These are phyloP conservation scores for Serilophus lunatus DNA, from an alignment of 2,113 vertebrate species.

Conservation along the genomic window DNA sequence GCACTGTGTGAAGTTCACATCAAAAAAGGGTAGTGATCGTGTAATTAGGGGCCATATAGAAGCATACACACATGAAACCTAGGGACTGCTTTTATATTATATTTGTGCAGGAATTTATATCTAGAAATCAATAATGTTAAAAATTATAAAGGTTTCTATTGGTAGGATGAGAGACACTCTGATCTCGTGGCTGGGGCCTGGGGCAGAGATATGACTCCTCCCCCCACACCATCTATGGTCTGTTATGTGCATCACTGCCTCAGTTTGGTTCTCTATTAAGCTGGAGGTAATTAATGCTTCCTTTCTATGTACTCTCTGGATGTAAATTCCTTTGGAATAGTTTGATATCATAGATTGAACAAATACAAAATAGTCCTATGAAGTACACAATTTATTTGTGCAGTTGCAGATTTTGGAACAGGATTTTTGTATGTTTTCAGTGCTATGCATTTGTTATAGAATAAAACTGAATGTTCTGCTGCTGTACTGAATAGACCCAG, in stretches of 20 bases:
- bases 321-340: neutral
- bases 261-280: neutral
- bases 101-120: neutral
- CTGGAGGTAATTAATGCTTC: neutral
- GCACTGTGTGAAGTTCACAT: neutral
- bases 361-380: neutral
- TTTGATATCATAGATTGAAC: neutral
- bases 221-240: rapidly evolving
- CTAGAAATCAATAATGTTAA: neutral
- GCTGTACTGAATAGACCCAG: neutral
- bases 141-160: neutral
- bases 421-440: neutral
- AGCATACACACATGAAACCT: neutral
- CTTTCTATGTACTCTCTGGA: neutral
- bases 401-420: neutral
- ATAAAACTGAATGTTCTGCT: neutral
- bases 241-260: neutral
- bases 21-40: rapidly evolving
- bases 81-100: neutral
- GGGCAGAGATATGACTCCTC: neutral
- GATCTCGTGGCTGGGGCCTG: neutral
- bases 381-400: neutral
- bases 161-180: neutral
- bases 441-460: rapidly evolving
- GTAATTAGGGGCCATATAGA: neutral